Conservation (phyloP, 2,113 vertebrate species). For the Ciconia stormi region DNA sequence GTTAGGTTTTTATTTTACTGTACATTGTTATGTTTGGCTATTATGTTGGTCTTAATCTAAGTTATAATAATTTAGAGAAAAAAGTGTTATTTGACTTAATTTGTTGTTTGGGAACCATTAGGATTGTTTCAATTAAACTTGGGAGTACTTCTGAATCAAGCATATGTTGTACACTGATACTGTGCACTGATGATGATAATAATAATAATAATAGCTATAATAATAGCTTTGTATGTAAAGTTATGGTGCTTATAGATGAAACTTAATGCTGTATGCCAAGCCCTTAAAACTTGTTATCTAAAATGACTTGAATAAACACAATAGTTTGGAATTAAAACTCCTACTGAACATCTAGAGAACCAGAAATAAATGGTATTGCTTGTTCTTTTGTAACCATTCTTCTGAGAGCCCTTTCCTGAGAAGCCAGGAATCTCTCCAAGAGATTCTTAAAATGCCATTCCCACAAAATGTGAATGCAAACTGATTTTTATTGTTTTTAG, state of each 20-base stretch:
- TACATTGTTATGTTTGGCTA: neutral
- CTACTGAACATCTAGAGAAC: neutral
- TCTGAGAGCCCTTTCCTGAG: neutral
- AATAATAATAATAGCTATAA: neutral
- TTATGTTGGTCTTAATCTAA: neutral
- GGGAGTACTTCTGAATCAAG: neutral
- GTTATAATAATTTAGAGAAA: neutral
- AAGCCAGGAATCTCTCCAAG: neutral
- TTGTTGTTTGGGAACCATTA: neutral
- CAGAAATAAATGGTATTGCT: neutral
- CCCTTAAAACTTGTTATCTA: neutral
- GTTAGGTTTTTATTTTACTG: neutral
- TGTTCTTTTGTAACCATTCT: neutral
- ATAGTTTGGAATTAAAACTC: neutral
- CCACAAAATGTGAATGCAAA: neutral
- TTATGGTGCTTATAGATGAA: neutral
- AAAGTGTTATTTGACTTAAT: neutral
- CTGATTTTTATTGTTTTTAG: neutral
- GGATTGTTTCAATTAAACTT: neutral
- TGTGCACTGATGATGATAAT: neutral
- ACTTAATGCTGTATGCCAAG: neutral
- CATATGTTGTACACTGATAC: neutral
- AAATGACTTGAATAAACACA: neutral
- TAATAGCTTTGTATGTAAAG: neutral
- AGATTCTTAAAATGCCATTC: slow-evolving; percentile 7